phyloP scores from a whole-genome alignment of 2,888 invertebrate genomes.

The Ptychoptera contaminata region DNA sequence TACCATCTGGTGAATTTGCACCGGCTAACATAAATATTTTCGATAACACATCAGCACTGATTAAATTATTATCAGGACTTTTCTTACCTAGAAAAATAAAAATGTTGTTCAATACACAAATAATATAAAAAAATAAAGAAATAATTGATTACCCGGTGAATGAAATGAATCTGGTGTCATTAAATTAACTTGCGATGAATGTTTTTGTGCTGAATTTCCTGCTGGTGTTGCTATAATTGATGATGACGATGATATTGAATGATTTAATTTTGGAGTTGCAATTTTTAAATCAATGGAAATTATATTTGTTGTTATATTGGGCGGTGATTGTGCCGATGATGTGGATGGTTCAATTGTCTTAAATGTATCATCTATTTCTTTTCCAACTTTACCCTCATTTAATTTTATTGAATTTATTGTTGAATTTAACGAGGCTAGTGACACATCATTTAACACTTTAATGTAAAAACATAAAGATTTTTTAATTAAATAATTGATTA shows the following conservation, averaged over 20 bases:
- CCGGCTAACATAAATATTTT: slow-evolving; percentile 30
- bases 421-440: slow-evolving; percentile 1
- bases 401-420: slow-evolving; percentile 5
- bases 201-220: slow-evolving; percentile 10
- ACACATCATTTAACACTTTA: neutral
- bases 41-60: slow-evolving; percentile 25
- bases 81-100: too few relatives aligned
- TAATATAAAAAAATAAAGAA: slow-evolving; percentile 4
- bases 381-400: neutral
- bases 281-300: too few relatives aligned
- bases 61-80: slow-evolving; percentile 17
- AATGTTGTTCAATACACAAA: slow-evolving; percentile 6
- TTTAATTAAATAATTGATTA: neutral
- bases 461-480: too few relatives aligned
- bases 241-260: too few relatives aligned
- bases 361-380: neutral
- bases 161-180: slow-evolving; percentile 83
- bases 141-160: slow-evolving; percentile 39
- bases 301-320: neutral
- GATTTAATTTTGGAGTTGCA: neutral
- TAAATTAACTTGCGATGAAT: slow-evolving; percentile 42
- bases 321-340: neutral
- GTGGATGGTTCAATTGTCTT: neutral
- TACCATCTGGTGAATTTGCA: slow-evolving; percentile 14
- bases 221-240: neutral